These are phyloP conservation scores for Scaptomyza cyrtandrae DNA, from an alignment of 2,888 invertebrate genomes.

Conservation along the genomic window DNA sequence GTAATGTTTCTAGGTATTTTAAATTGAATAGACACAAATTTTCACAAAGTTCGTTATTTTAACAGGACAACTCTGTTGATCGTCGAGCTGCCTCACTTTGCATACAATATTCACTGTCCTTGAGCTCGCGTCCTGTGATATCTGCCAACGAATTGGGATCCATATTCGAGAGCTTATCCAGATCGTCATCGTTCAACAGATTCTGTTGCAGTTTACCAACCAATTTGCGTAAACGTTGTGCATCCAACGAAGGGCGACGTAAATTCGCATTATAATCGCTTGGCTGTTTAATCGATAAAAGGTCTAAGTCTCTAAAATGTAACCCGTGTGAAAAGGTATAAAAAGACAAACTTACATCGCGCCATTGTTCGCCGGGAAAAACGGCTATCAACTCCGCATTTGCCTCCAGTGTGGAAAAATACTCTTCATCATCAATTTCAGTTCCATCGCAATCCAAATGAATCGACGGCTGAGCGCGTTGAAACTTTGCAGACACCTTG, in stretches of 20 bases:
- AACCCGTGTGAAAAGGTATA: background rate
- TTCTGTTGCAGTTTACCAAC: conserved; percentile 91
- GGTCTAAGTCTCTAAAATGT: background rate
- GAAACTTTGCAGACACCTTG: conserved; percentile 90
- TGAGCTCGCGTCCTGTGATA: conserved; percentile 87
- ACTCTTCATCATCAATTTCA: conserved; percentile 97
- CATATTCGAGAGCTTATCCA: conserved; percentile 94
- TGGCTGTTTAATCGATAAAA: conserved; percentile 34
- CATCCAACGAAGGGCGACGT: conserved; percentile 66
- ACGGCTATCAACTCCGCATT: conserved; percentile 94
- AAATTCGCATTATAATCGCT: conserved; percentile 72
- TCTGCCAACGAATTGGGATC: conserved; percentile 93
- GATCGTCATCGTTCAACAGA: conserved; percentile 91
- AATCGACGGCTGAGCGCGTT: conserved; percentile 87
- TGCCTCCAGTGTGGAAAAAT: conserved; percentile 94
- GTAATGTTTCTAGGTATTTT: conserved; percentile 34
- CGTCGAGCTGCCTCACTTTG: conserved; percentile 92
- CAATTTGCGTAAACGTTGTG: conserved; percentile 87
- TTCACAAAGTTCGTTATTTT: conserved; percentile 5
- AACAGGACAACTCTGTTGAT: conserved; percentile 91
- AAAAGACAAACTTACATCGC: conserved; percentile 75
- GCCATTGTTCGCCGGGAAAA: conserved; percentile 90
- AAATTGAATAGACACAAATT: conserved; percentile 20
- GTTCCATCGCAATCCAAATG: conserved; percentile 96
- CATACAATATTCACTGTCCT: conserved; percentile 87